Percentiles rank a stretch among this genome's conserved stretches.
phyloP scores from a whole-genome alignment of 2,888 invertebrate species.

The Phaedon cochleariae region DNA sequence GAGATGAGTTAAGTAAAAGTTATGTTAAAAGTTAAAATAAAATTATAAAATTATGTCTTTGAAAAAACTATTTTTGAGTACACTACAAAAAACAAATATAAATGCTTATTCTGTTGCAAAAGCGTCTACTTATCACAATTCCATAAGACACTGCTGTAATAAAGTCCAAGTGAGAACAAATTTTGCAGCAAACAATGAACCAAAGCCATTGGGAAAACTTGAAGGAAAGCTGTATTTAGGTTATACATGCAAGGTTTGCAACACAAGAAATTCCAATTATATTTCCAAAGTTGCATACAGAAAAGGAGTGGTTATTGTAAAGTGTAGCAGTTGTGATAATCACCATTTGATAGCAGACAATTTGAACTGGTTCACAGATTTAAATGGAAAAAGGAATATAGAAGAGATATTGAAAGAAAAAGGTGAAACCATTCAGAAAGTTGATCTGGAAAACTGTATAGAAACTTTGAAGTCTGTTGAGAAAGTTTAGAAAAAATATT shows the following conservation, averaged over 20 bases:
- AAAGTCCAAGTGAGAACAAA: background rate
- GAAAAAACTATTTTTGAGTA: background rate
- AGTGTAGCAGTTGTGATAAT: slow-evolving; percentile 86
- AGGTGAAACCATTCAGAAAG: slow-evolving; percentile 81
- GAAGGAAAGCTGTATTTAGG: slow-evolving; percentile 73
- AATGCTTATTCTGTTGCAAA: background rate
- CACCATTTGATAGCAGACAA: slow-evolving; percentile 97
- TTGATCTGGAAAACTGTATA: slow-evolving; percentile 46
- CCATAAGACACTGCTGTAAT: background rate
- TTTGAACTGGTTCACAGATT: slow-evolving; percentile 90
- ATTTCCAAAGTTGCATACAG: slow-evolving; percentile 88
- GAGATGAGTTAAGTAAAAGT: too few relatives aligned
- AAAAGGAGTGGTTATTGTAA: slow-evolving; percentile 91
- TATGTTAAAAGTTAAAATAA: too few relatives aligned
- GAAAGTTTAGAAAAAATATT: background rate
- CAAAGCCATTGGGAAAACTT: slow-evolving; percentile 53
- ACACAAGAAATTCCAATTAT: slow-evolving; percentile 76
- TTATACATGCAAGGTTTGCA: slow-evolving; percentile 92
- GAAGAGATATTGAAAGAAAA: slow-evolving; percentile 89
- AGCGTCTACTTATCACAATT: background rate
- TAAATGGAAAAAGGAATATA: slow-evolving; percentile 82
- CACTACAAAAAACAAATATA: background rate
- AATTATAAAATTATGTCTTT: background rate
- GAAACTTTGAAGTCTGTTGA: slow-evolving; percentile 28
- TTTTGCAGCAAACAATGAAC: background rate